Evolutionary conservation across 2,113 vertebrate species (phyloP), one percentile per base, ranked within the genome.

Genomic region (Limanda limanda): DNA sequence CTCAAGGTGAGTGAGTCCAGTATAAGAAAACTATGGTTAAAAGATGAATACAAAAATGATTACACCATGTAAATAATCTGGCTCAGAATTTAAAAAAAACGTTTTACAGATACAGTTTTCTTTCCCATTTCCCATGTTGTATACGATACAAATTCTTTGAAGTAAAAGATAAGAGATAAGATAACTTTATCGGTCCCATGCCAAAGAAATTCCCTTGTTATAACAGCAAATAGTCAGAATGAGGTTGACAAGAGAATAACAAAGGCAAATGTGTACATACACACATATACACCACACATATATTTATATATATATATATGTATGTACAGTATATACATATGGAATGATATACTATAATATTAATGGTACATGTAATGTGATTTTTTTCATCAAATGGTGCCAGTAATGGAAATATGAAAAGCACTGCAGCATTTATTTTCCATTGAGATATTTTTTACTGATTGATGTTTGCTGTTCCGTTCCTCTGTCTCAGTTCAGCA

Each of bases 401-500:
- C 47, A 48, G 47, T 48, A 48, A 48, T 48, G 47, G 47, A 3
- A 5, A 31, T 31, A 6, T 31, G 31, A 47, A 17, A 13, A 47
- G 4, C 13, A 47, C 3, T 47, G 45, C 45, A 17, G 45, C 45
- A 47, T 17, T 56, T 37, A 37, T 37, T 37, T 37, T 37, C 35
- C 4, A 15, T 57, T 6, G 4, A 15, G 2, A 18, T 8, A 7
- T 17, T 9, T 9, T 15, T 59, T 31, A 42, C 4, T 42, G 8
- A 40, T 20, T 21, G 11, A 40, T 18, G 11, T 1, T 1, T 27
- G 1, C 7, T 57, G 35, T 45, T 23, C 64, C 24, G 56, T 6
- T 10, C 51, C 8, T 54, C 51, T 13, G 13, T 77, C n/a, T 8
- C 67, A 97, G 97, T 98, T 99, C 89, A 97, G 97, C 93, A 97